Conservation (phyloP, 2,888 invertebrate genomes). For the Craniophora ligustri region DNA sequence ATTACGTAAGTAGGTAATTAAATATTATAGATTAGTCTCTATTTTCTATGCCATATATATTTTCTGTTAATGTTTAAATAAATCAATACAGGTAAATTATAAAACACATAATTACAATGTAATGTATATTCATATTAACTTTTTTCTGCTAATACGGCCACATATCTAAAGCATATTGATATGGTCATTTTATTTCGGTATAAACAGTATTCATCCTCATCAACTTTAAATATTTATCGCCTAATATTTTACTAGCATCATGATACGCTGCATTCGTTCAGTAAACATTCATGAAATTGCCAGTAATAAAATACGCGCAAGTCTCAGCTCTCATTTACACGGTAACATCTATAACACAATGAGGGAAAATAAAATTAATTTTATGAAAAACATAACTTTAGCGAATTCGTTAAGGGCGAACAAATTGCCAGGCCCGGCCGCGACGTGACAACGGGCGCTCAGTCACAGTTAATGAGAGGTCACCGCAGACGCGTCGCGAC, state of each 20-base stretch:
- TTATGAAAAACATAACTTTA: slow-evolving; percentile 76
- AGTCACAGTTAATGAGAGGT: slow-evolving; percentile 78
- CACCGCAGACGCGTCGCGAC: slow-evolving; percentile 65
- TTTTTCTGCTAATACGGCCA: no score
- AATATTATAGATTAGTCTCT: no score
- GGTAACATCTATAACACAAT: slow-evolving; percentile 59
- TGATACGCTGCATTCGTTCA: slow-evolving; percentile 35
- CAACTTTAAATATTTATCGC: no score
- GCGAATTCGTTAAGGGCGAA: slow-evolving; percentile 75
- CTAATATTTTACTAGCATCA: slow-evolving; percentile 30
- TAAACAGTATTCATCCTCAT: no score
- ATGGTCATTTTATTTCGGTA: slow-evolving; percentile 14
- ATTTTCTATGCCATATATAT: no score
- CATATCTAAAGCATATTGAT: not conserved
- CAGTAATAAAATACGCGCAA: slow-evolving; percentile 46
- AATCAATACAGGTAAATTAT: no score
- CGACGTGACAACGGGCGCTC: slow-evolving; percentile 79
- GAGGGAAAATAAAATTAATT: slow-evolving; percentile 75
- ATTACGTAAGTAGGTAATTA: no score
- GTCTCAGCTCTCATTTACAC: slow-evolving; percentile 63
- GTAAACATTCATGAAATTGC: slow-evolving; percentile 44
- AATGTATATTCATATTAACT: no score
- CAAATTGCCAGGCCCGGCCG: slow-evolving; percentile 72
- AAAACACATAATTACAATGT: no score
- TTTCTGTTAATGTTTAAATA: no score